A percentile compares a stretch with the other conserved stretches of the same genome.
phyloP scores from a whole-genome alignment of 2,797 vertebrate species.

The Oreochromis grahami region DNA sequence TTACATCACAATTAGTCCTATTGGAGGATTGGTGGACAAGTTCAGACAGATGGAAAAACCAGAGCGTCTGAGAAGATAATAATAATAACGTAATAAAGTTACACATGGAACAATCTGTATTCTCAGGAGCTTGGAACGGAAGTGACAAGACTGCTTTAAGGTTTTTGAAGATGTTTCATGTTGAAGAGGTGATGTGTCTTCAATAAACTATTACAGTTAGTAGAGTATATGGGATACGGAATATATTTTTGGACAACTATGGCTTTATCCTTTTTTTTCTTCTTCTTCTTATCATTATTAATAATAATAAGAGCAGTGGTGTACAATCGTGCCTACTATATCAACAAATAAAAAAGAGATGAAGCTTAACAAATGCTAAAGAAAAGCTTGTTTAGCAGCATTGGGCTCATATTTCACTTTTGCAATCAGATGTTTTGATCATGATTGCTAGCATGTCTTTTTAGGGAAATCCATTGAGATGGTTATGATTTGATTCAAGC shows the following conservation, averaged over 20 bases:
- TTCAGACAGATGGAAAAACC: background rate
- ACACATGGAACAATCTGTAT: background rate
- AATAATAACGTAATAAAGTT: background rate
- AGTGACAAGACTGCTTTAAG: background rate
- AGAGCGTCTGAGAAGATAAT: background rate
- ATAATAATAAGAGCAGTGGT: background rate
- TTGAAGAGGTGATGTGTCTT: background rate
- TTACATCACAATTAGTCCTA: constrained; percentile 2
- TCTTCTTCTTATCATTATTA: background rate
- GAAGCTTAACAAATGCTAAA: background rate
- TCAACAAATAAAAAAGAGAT: background rate
- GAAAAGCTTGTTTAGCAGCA: background rate
- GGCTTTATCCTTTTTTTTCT: background rate
- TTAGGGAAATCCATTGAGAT: background rate
- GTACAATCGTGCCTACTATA: background rate
- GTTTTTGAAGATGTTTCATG: background rate
- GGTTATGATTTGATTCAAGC: background rate
- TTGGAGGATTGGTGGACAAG: constrained; percentile 8
- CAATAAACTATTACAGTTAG: background rate
- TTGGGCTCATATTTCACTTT: background rate
- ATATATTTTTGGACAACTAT: background rate
- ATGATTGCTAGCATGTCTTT: background rate
- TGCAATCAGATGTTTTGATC: background rate
- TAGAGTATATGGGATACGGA: too few relatives aligned
- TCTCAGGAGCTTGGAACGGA: background rate